These are phyloP conservation scores for Morus bassanus DNA, from an alignment of 2,797 vertebrate genomes.

Conservation along the genomic window DNA sequence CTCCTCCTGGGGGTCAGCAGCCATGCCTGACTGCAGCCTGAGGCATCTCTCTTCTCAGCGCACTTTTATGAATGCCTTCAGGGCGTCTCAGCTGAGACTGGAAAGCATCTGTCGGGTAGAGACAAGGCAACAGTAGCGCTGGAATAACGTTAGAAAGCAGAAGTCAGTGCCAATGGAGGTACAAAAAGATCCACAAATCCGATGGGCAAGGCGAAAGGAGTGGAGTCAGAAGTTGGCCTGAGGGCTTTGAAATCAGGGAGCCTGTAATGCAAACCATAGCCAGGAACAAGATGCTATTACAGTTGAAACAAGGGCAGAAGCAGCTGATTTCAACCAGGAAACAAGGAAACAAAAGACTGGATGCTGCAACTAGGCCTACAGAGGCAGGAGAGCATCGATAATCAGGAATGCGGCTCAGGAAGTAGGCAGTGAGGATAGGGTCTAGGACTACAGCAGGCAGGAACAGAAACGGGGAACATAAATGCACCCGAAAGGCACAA, in stretches of 20 bases:
- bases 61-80: not conserved
- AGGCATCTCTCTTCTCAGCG: not conserved
- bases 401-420: fast-evolving
- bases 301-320: not conserved
- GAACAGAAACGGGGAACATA: not conserved
- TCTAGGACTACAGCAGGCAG: not conserved
- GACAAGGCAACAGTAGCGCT: not conserved
- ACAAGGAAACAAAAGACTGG: not conserved
- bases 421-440: not conserved
- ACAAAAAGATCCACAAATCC: not conserved
- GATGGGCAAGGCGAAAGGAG: fast-evolving
- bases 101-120: not conserved
- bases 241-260: not conserved
- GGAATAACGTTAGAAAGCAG: not conserved
- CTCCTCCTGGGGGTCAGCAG: not conserved
- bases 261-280: not conserved
- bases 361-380: not conserved
- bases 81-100: not conserved
- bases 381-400: not conserved
- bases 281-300: not conserved
- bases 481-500: not conserved
- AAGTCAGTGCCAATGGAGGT: not conserved
- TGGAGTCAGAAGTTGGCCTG: not conserved
- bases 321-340: not conserved
- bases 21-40: not conserved